Evolutionary conservation across 2,888 invertebrate genomes (phyloP).

Genomic region (Lamproptera curius): DNA sequence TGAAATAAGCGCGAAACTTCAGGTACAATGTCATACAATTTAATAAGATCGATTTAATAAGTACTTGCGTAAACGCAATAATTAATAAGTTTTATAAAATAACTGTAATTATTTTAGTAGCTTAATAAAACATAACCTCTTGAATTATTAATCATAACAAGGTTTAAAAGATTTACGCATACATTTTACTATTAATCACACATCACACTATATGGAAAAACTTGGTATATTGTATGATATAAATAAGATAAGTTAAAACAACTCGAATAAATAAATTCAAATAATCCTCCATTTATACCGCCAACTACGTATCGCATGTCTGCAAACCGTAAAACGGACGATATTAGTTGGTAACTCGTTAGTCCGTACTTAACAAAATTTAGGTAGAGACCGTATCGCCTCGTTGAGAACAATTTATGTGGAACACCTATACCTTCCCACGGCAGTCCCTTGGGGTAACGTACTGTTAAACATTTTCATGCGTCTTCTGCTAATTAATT

Average conservation of each 20-base stretch:
- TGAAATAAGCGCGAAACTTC: too few relatives aligned
- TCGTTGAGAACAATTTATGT: slow-evolving; percentile 34
- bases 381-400: slow-evolving; percentile 38
- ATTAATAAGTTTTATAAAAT: too few relatives aligned
- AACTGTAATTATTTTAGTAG: too few relatives aligned
- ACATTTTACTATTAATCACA: too few relatives aligned
- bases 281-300: slow-evolving; percentile 31
- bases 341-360: slow-evolving; percentile 44
- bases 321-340: slow-evolving; percentile 39
- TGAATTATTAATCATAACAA: too few relatives aligned
- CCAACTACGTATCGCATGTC: slow-evolving; percentile 37
- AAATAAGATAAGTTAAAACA: slow-evolving; percentile 19
- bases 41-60: too few relatives aligned
- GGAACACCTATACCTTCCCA: slow-evolving; percentile 32
- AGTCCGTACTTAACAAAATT: slow-evolving; percentile 44
- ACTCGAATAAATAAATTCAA: slow-evolving; percentile 38
- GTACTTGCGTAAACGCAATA: too few relatives aligned
- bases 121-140: too few relatives aligned
- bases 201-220: too few relatives aligned
- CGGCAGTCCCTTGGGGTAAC: slow-evolving; percentile 26
- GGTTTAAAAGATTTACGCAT: too few relatives aligned
- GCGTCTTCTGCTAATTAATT: slow-evolving; percentile 6
- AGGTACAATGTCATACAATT: too few relatives aligned
- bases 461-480: slow-evolving; percentile 12
- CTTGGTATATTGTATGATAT: too few relatives aligned